phyloP scores from a whole-genome alignment of 1,140 invertebrate genomes.

The Heliconius himera region DNA sequence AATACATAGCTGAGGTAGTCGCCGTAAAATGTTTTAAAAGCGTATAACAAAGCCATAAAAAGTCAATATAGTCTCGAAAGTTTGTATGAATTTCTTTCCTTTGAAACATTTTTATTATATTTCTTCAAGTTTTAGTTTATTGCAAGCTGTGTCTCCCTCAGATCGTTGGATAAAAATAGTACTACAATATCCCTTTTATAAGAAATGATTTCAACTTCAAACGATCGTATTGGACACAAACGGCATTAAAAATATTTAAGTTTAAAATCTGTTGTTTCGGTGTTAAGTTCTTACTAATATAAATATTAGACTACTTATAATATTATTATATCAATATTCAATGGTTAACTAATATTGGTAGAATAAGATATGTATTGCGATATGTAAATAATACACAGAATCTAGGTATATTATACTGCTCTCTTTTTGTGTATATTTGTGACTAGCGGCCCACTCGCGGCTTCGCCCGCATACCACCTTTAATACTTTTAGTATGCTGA shows the following conservation, averaged over 20 bases:
- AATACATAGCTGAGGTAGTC: background rate
- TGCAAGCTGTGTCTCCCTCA: background rate
- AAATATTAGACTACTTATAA: too few species aligned
- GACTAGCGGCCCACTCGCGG: too few species aligned
- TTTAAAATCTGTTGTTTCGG: too few species aligned
- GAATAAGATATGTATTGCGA: too few species aligned
- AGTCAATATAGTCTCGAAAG: conserved; percentile 12
- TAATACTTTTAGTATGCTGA: too few species aligned
- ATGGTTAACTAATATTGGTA: too few species aligned
- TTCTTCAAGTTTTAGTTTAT: conserved; percentile 11
- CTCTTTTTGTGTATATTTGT: too few species aligned
- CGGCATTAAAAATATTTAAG: background rate
- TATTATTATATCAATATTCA: too few species aligned
- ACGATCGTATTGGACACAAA: background rate
- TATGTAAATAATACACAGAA: too few species aligned
- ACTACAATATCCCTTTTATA: background rate
- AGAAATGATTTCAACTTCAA: background rate
- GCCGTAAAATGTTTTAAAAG: conserved; percentile 16
- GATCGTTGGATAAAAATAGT: background rate
- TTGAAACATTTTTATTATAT: conserved; percentile 1
- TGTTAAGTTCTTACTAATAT: too few species aligned
- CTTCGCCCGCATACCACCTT: too few species aligned
- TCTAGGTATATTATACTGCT: too few species aligned
- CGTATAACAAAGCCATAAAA: conserved; percentile 10
- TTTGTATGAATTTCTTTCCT: background rate